Evolutionary conservation across 2,888 invertebrate genomes (phyloP).

Genomic region (Helleia helle): DNA sequence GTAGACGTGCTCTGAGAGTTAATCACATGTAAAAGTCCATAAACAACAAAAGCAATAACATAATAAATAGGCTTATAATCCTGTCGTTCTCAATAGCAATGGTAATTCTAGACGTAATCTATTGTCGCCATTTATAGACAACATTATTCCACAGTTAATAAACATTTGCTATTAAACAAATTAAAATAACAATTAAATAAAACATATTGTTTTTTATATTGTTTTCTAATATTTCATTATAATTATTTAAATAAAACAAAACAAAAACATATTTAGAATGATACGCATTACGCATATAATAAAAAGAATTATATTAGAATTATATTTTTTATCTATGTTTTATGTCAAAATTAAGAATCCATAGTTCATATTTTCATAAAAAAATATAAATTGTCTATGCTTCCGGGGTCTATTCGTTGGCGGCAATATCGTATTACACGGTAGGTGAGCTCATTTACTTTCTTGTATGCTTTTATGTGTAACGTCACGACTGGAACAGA

Average conservation of each 20-base stretch:
- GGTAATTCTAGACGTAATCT: not conserved
- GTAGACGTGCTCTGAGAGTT: not conserved
- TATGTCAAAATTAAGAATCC: too few species aligned
- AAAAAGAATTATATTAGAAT: too few species aligned
- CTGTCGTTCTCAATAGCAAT: not conserved
- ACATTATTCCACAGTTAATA: slow-evolving; percentile 1
- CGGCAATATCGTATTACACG: not conserved
- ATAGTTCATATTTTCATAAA: not conserved
- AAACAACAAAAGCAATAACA: slow-evolving; percentile 5
- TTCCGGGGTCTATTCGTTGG: not conserved
- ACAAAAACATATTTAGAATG: too few species aligned
- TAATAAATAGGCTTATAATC: slow-evolving; percentile 5
- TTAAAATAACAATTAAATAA: too few species aligned
- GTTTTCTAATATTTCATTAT: too few species aligned
- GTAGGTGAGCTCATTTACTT: slow-evolving; percentile 1
- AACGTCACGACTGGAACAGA: slow-evolving; percentile 1
- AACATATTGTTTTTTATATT: too few species aligned
- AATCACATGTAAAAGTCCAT: not conserved
- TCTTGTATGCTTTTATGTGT: not conserved
- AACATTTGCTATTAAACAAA: too few species aligned
- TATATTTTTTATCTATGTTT: too few species aligned
- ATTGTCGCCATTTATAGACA: not conserved
- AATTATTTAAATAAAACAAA: too few species aligned
- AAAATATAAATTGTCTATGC: not conserved
- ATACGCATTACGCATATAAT: too few species aligned